Conservation (phyloP, 2,888 invertebrate genomes). For the Drosophila neotestacea region DNA sequence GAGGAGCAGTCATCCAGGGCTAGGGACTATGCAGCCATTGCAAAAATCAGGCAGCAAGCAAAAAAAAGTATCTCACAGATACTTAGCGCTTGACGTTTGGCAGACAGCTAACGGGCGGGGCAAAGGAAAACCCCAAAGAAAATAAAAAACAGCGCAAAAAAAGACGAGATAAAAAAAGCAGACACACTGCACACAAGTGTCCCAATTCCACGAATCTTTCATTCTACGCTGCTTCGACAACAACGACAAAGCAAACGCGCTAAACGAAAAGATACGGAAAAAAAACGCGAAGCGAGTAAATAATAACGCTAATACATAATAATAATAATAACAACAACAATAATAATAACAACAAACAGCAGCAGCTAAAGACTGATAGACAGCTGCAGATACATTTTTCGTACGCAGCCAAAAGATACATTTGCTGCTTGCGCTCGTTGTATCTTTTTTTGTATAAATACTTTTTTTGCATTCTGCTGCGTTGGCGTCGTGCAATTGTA, state of each 20-base stretch:
- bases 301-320: slow-evolving; percentile 78
- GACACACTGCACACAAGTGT: slow-evolving; percentile 84
- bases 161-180: slow-evolving; percentile 37
- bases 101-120: slow-evolving; percentile 3
- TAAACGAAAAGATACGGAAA: slow-evolving; percentile 22
- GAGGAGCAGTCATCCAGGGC: not conserved
- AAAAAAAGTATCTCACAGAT: slow-evolving; percentile 56
- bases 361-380: slow-evolving; percentile 44
- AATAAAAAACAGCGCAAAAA: slow-evolving; percentile 29
- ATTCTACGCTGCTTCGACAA: slow-evolving; percentile 80
- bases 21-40: slow-evolving; percentile 32
- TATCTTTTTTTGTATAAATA: slow-evolving; percentile 1
- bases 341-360: slow-evolving; percentile 2
- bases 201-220: slow-evolving; percentile 83
- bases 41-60: slow-evolving; percentile 28
- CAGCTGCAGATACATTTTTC: slow-evolving; percentile 58
- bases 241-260: slow-evolving; percentile 14
- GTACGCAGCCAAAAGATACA: slow-evolving; percentile 28
- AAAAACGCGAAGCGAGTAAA: slow-evolving; percentile 51
- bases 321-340: slow-evolving; percentile 50
- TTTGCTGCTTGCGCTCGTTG: slow-evolving; percentile 6
- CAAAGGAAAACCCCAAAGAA: slow-evolving; percentile 17
- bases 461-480: slow-evolving; percentile 41
- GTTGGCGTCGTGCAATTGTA: slow-evolving; percentile 51
- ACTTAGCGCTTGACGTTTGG: slow-evolving; percentile 21